Conservation (phyloP, 2,797 vertebrate genomes). For the Mallotus villosus region DNA sequence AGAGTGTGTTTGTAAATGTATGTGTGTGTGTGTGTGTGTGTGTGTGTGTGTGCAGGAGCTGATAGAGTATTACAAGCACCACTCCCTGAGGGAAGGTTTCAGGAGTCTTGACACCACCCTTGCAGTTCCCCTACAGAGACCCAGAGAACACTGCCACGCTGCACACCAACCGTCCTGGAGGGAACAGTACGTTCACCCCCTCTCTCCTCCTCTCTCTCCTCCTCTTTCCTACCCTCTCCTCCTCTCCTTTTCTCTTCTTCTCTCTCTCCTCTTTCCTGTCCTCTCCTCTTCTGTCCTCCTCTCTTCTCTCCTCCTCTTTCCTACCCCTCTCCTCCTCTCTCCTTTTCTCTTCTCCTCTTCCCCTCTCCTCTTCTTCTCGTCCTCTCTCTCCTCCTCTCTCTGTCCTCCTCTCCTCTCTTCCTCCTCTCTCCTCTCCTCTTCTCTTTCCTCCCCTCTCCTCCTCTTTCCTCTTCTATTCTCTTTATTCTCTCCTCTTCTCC, state of each 20-base stretch:
- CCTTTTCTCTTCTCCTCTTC: slow-evolving; percentile 59
- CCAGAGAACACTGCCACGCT: slow-evolving; percentile 79
- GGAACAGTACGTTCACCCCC: slow-evolving; percentile 81
- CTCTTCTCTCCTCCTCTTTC: slow-evolving; percentile 71
- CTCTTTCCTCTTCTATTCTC: no score
- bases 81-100: slow-evolving; percentile 95
- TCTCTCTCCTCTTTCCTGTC: slow-evolving; percentile 19
- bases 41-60: slow-evolving; percentile 79
- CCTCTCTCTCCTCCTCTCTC: not conserved
- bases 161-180: slow-evolving; percentile 72
- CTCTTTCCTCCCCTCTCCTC: not conserved
- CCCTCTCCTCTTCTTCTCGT: slow-evolving; percentile 69
- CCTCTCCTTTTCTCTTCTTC: slow-evolving; percentile 17
- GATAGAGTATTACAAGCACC: slow-evolving; percentile 94
- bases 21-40: slow-evolving; percentile 21
- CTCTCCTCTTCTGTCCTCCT: slow-evolving; percentile 5
- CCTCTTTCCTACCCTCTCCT: slow-evolving; percentile 5
- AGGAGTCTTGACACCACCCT: slow-evolving; percentile 93
- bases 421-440: slow-evolving; percentile 64
- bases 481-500: no score
- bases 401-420: slow-evolving; percentile 66
- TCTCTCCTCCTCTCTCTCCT: not conserved
- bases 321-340: slow-evolving; percentile 66
- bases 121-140: slow-evolving; percentile 90
- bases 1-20: slow-evolving; percentile 26